Conservation (phyloP, 1,140 invertebrate species). For the Harpegnathos saltator region DNA sequence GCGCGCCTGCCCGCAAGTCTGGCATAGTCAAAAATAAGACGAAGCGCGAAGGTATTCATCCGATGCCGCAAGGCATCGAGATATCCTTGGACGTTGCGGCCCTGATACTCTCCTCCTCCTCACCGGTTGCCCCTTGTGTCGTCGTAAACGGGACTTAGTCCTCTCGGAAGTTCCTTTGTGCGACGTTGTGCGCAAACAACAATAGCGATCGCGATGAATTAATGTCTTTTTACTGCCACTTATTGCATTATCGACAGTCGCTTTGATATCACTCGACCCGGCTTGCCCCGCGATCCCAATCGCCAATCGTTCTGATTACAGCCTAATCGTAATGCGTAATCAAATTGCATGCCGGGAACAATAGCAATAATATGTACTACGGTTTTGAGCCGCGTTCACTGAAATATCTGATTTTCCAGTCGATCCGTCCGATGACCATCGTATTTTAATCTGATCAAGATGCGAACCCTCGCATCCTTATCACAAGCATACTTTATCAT, state of each 20-base stretch:
- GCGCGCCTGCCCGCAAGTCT: neutral
- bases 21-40: neutral
- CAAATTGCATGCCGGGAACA: constrained; percentile 37
- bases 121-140: constrained; percentile 44
- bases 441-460: too few species aligned
- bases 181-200: constrained; percentile 13
- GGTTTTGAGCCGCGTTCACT: constrained; percentile 19
- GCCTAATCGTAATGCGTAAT: too few species aligned
- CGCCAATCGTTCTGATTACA: constrained; percentile 46
- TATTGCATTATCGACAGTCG: constrained; percentile 45
- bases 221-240: constrained; percentile 48
- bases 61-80: constrained; percentile 6
- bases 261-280: constrained; percentile 30
- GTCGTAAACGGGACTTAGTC: constrained; percentile 42
- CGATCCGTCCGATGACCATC: too few species aligned
- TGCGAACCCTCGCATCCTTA: too few species aligned
- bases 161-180: constrained; percentile 54
- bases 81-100: constrained; percentile 20
- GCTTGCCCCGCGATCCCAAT: constrained; percentile 34
- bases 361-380: constrained; percentile 21
- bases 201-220: constrained; percentile 47
- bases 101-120: constrained; percentile 20
- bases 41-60: neutral
- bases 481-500: too few species aligned
- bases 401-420: constrained; percentile 26